These are phyloP conservation scores for Myodes glareolus DNA, from an alignment of 2,113 vertebrate genomes.

Conservation along the genomic window DNA sequence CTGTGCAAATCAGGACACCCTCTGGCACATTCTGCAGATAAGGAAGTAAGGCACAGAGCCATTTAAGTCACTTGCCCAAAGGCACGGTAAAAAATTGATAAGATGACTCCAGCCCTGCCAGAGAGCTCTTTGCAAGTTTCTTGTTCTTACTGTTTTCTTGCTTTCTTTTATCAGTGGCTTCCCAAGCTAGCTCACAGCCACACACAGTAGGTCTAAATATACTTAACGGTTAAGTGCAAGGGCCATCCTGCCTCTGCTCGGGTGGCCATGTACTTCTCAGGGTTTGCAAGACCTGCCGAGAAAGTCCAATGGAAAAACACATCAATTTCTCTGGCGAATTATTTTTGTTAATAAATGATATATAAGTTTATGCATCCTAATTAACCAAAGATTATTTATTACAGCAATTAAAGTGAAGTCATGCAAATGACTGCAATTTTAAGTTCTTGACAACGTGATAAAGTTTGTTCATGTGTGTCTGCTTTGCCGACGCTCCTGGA, in stretches of 20 bases:
- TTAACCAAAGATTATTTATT: slow-evolving; percentile 76
- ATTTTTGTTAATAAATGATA: slow-evolving; percentile 71
- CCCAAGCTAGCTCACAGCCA: accelerated
- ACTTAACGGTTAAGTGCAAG: accelerated
- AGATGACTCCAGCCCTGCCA: neutral
- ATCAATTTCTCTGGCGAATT: slow-evolving; percentile 52
- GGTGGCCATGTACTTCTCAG: neutral
- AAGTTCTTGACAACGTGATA: slow-evolving; percentile 40
- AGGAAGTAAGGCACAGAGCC: neutral
- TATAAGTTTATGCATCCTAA: slow-evolving; percentile 63
- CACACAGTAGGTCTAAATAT: neutral
- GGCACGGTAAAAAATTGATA: neutral
- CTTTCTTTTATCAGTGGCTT: neutral
- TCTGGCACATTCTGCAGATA: neutral
- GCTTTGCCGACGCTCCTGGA: neutral
- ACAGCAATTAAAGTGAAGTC: slow-evolving; percentile 66
- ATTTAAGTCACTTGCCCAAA: neutral
- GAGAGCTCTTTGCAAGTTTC: neutral
- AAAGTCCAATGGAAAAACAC: neutral
- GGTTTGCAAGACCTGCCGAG: neutral
- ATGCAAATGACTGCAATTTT: slow-evolving; percentile 60
- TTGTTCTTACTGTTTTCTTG: accelerated
- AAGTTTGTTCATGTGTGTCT: slow-evolving; percentile 38
- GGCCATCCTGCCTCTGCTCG: neutral
- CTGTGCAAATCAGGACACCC: neutral